Evolutionary conservation across 2,888 invertebrate genomes (phyloP).

Genomic region (Acanthacorydalis orientalis): DNA sequence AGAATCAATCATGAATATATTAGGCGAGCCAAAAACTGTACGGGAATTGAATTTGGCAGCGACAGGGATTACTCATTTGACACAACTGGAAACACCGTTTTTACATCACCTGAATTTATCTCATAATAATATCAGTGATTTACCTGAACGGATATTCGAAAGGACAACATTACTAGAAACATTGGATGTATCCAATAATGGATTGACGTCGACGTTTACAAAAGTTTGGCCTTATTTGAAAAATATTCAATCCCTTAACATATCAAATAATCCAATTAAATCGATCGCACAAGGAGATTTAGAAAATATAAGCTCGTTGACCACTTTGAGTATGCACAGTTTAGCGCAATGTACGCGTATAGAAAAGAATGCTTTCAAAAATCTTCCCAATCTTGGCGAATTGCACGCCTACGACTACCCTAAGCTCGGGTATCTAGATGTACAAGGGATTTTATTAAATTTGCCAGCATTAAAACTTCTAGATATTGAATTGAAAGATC

Average conservation of each 20-base stretch:
- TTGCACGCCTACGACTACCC: conserved; percentile 62
- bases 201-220: conserved; percentile 40
- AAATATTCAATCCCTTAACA: conserved; percentile 54
- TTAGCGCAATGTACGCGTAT: conserved; percentile 55
- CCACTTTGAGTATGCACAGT: conserved; percentile 45
- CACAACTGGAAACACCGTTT: conserved; percentile 70
- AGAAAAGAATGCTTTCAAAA: conserved; percentile 65
- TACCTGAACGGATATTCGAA: conserved; percentile 53
- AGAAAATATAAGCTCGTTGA: conserved; percentile 47
- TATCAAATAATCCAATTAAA: conserved; percentile 71
- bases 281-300: conserved; percentile 63
- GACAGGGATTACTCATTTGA: conserved; percentile 51
- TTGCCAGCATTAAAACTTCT: conserved; percentile 56
- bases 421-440: conserved; percentile 65
- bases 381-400: conserved; percentile 49
- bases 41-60: conserved; percentile 65
- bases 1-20: conserved; percentile 54
- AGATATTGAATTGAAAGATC: conserved; percentile 76
- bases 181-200: conserved; percentile 61
- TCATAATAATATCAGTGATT: conserved; percentile 47
- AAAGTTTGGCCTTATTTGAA: conserved; percentile 52
- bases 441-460: conserved; percentile 66
- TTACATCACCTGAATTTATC: conserved; percentile 63
- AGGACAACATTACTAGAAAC: conserved; percentile 63
- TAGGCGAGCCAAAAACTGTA: conserved; percentile 79